A percentile compares a stretch with the other conserved stretches of the same genome.
Conservation (phyloP, 1,140 invertebrate species). For the Drosophila lowei region DNA sequence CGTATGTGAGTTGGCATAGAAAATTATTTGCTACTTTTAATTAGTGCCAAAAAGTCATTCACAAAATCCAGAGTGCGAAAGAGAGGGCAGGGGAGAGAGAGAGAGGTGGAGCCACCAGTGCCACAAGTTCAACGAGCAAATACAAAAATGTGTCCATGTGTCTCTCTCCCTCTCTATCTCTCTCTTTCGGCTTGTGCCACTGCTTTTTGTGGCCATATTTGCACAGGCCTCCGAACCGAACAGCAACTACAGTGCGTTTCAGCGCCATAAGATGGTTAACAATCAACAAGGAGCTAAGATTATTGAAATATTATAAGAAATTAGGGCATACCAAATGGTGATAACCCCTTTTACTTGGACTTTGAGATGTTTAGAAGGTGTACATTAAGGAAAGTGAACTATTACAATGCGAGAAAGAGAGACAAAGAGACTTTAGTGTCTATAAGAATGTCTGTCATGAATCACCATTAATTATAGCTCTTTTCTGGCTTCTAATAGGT, state of each 20-base stretch:
- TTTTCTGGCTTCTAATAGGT: too few species aligned
- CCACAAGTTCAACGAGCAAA: conserved; percentile 53
- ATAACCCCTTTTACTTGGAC: too few species aligned
- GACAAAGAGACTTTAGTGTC: too few species aligned
- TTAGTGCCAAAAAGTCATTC: conserved; percentile 78
- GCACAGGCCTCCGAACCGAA: conserved; percentile 32
- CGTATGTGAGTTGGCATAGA: conserved; percentile 54
- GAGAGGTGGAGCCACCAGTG: conserved; percentile 26
- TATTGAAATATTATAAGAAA: too few species aligned
- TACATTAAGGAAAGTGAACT: too few species aligned
- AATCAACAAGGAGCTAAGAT: too few species aligned
- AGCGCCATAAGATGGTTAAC: not conserved
- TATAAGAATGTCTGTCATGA: too few species aligned
- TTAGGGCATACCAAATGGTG: too few species aligned
- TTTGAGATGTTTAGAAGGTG: too few species aligned
- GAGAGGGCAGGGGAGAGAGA: conserved; percentile 12
- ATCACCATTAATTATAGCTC: too few species aligned
- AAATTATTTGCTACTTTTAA: conserved; percentile 78
- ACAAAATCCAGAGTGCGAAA: conserved; percentile 46
- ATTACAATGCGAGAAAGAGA: not conserved
- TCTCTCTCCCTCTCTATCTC: conserved; percentile 9
- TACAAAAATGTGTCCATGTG: conserved; percentile 52
- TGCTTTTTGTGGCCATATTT: conserved; percentile 57
- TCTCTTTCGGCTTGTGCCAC: conserved; percentile 18
- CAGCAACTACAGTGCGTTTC: conserved; percentile 30